Percentiles rank a stretch among this genome's conserved stretches.
These are phyloP conservation scores for Agriopis aurantiaria DNA, from an alignment of 2,888 invertebrate genomes.

Conservation along the genomic window DNA sequence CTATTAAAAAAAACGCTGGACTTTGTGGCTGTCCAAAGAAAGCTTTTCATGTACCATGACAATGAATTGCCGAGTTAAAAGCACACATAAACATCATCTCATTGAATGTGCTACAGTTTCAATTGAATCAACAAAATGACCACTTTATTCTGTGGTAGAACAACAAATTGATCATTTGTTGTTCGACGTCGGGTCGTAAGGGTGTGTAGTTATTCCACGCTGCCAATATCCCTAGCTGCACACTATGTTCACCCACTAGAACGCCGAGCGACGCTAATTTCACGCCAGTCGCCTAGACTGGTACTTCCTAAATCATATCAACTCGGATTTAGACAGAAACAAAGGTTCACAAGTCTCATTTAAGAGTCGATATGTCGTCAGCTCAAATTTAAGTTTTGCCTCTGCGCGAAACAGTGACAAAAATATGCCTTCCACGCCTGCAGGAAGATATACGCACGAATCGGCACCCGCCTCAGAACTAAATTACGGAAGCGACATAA, in stretches of 20 bases:
- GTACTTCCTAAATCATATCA: conserved; percentile 23
- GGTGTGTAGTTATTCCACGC: conserved; percentile 9
- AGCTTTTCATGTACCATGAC: background rate
- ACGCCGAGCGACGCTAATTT: conserved; percentile 32
- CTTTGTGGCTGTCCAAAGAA: background rate
- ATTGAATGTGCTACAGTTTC: background rate
- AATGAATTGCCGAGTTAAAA: background rate
- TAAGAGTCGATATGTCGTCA: no score
- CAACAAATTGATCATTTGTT: background rate
- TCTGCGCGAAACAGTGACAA: no score
- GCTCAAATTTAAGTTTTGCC: no score
- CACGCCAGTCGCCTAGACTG: conserved; percentile 31
- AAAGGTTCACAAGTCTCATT: background rate
- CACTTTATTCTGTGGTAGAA: background rate
- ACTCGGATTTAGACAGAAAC: conserved; percentile 10
- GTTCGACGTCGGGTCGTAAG: background rate
- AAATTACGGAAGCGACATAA: no score
- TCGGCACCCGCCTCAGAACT: no score
- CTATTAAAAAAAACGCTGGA: no score
- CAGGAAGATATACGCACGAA: no score
- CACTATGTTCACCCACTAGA: conserved; percentile 19
- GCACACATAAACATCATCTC: background rate
- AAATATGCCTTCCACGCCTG: no score
- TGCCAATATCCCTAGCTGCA: background rate
- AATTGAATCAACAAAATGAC: conserved; percentile 6